Percentiles rank a stretch among this genome's conserved stretches.
Evolutionary conservation across 2,113 vertebrate genomes (phyloP).

Genomic region (Gopherus evgoodei): DNA sequence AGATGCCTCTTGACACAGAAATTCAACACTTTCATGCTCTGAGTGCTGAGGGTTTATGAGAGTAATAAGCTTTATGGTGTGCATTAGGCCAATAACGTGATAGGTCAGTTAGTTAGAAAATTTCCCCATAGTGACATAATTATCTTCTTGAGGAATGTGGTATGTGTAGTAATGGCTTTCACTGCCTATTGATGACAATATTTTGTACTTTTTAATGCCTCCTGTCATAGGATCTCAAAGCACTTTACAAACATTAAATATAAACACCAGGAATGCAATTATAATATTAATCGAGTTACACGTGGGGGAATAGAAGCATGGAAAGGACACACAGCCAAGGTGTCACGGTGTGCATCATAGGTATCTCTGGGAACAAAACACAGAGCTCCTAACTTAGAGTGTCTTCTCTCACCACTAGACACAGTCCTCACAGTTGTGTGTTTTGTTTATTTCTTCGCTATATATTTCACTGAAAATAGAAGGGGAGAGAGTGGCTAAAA

Average conservation of each 20-base stretch:
- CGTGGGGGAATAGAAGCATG: neutral
- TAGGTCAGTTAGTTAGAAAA: slow-evolving; percentile 30
- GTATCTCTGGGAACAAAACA: neutral
- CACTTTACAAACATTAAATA: slow-evolving; percentile 49
- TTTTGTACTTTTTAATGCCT: neutral
- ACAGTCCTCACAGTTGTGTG: fast-evolving
- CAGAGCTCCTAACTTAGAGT: neutral
- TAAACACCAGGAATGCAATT: slow-evolving; percentile 27
- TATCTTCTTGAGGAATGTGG: slow-evolving; percentile 1
- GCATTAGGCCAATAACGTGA: slow-evolving; percentile 30
- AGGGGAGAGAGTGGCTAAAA: neutral
- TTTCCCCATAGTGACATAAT: slow-evolving; percentile 40
- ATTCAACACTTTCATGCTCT: neutral
- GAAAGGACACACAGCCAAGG: neutral
- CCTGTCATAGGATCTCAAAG: slow-evolving; percentile 51
- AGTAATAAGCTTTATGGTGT: slow-evolving; percentile 41
- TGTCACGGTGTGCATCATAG: neutral
- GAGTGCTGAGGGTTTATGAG: neutral
- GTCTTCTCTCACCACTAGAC: neutral
- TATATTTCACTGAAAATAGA: neutral
- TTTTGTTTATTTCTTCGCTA: neutral
- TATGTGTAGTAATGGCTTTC: neutral
- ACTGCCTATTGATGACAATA: neutral
- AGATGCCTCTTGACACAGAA: slow-evolving; percentile 19
- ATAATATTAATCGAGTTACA: neutral